Conservation (phyloP, 1,140 invertebrate genomes). For the Psilanteris sp. region DNA sequence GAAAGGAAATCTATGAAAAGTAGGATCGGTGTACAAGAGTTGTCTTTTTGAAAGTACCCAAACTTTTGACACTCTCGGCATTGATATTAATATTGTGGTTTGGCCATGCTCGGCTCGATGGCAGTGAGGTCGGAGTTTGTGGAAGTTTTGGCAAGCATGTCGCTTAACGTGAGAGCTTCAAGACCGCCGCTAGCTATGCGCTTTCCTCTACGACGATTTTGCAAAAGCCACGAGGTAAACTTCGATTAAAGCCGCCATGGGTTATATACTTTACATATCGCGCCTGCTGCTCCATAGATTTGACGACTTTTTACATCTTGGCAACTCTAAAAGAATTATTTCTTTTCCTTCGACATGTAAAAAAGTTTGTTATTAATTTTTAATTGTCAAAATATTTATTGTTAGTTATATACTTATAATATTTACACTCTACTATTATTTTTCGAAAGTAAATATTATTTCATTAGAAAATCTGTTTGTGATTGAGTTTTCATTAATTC, state of each 20-base stretch:
- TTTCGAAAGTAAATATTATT: no score
- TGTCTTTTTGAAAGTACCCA: conserved; percentile 42
- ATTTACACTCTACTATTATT: no score
- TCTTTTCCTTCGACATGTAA: not conserved
- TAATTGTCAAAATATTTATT: not conserved
- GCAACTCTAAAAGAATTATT: conserved; percentile 8
- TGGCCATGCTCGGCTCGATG: conserved; percentile 51
- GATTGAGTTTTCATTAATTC: conserved; percentile 46
- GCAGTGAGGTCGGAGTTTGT: conserved; percentile 55
- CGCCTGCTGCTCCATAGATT: conserved; percentile 54
- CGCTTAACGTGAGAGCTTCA: conserved; percentile 61
- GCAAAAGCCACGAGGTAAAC: conserved; percentile 63
- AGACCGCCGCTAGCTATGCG: conserved; percentile 57
- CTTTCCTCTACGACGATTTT: conserved; percentile 58
- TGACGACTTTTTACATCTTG: conserved; percentile 52
- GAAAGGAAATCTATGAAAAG: conserved; percentile 39
- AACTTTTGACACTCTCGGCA: conserved; percentile 68
- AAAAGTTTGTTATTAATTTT: conserved; percentile 1
- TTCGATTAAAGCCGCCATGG: conserved; percentile 61
- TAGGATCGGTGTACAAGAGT: conserved; percentile 7
- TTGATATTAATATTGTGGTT: conserved; percentile 71
- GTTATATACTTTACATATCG: conserved; percentile 62
- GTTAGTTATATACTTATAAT: no score
- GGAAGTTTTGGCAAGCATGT: conserved; percentile 62
- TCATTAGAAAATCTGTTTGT: conserved; percentile 6